Percentiles rank a stretch among this genome's conserved stretches.
These are phyloP conservation scores for Drosophila obscura DNA, from an alignment of 1,140 invertebrate genomes.

Conservation along the genomic window DNA sequence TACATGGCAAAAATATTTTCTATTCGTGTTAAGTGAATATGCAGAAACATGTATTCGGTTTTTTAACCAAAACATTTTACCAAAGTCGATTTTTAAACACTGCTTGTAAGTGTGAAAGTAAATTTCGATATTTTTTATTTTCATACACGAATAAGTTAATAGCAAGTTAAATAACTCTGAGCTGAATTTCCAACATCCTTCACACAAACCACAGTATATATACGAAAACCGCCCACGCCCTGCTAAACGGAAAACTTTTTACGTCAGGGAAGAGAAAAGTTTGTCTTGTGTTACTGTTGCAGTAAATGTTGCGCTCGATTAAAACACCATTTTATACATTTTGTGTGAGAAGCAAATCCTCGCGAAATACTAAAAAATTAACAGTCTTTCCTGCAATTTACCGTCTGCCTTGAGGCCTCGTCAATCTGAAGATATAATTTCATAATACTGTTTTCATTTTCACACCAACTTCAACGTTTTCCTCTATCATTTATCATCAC, in stretches of 20 bases:
- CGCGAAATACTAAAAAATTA: constrained; percentile 7
- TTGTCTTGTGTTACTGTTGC: constrained; percentile 50
- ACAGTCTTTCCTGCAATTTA: background rate
- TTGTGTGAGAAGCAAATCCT: background rate
- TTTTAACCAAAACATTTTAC: too few relatives aligned
- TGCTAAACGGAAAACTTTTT: constrained; percentile 7
- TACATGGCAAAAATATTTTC: constrained; percentile 13
- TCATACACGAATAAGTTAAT: constrained; percentile 50
- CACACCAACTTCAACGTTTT: too few relatives aligned
- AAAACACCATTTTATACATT: constrained; percentile 58
- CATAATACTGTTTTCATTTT: too few relatives aligned
- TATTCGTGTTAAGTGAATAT: background rate
- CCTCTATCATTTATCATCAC: too few relatives aligned
- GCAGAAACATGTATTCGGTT: too few relatives aligned
- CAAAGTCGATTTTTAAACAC: constrained; percentile 9
- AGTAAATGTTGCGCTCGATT: constrained; percentile 66
- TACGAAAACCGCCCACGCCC: background rate
- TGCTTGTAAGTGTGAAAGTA: too few relatives aligned
- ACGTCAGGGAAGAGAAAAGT: constrained; percentile 9
- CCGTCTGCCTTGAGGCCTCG: too few relatives aligned
- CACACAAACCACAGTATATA: background rate
- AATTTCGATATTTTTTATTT: constrained; percentile 1
- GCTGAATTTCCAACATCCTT: constrained; percentile 15
- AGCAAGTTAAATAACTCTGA: constrained; percentile 55
- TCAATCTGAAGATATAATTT: too few relatives aligned